Evolutionary conservation across 2,797 vertebrate species (phyloP).

Genomic region (Otolemur crassicaudatus): DNA sequence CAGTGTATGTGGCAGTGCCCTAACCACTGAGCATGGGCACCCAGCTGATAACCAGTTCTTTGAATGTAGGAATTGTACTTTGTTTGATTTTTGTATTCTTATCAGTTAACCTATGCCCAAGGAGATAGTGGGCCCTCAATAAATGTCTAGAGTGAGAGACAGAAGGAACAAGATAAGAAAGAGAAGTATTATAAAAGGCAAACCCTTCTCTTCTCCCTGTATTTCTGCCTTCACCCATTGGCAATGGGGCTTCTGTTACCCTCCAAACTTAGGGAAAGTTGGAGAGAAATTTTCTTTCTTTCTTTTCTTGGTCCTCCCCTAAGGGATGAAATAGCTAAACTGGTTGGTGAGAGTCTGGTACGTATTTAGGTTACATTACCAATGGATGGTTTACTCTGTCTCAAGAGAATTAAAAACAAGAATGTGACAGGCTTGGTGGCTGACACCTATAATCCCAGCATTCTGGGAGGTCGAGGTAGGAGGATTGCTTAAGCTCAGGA

Average conservation of each 20-base stretch:
- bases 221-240: neutral
- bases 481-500: no score
- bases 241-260: neutral
- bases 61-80: neutral
- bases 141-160: neutral
- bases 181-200: neutral
- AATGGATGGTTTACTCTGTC: neutral
- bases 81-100: neutral
- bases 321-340: neutral
- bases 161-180: neutral
- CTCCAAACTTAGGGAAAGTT: neutral
- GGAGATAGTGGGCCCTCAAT: neutral
- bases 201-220: neutral
- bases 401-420: neutral
- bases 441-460: no score
- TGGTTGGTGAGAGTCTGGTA: neutral
- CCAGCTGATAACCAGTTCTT: neutral
- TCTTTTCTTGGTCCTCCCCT: neutral
- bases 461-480: no score
- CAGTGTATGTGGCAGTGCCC: no score
- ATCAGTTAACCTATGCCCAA: neutral
- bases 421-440: no score
- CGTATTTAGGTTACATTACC: neutral
- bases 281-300: slow-evolving; percentile 50
- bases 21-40: no score